Conservation (phyloP, 2,113 vertebrate genomes). For the Macquaria australasica region DNA sequence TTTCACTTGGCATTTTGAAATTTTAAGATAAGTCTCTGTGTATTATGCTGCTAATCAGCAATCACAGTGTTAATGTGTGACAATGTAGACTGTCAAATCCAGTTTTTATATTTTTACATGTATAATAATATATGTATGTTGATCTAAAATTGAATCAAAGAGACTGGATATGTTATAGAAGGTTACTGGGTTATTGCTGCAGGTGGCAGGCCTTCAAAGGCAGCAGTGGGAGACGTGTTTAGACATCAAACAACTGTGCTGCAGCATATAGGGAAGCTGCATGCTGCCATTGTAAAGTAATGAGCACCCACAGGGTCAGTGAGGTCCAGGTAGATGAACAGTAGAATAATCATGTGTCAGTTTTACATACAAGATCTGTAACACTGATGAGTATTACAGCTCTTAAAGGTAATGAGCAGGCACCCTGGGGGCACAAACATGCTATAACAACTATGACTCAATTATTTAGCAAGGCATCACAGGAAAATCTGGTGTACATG, state of each 20-base stretch:
- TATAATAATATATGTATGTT: no score
- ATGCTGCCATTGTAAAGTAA: constrained; percentile 23
- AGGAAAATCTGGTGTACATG: constrained; percentile 2
- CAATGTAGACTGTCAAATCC: not conserved
- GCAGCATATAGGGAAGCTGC: constrained; percentile 20
- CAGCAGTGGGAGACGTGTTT: constrained; percentile 34
- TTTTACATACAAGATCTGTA: not conserved
- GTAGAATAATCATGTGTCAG: not conserved
- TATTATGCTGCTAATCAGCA: not conserved
- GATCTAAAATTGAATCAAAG: no score
- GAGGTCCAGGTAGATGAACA: not conserved
- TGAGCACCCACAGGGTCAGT: constrained; percentile 2
- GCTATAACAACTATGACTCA: constrained; percentile 8
- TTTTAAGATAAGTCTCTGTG: not conserved
- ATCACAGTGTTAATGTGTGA: not conserved
- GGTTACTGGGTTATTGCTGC: constrained; percentile 23
- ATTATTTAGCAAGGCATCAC: not conserved
- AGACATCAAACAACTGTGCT: constrained; percentile 41
- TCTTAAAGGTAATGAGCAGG: constrained; percentile 21
- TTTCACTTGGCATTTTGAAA: not conserved
- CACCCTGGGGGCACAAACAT: not conserved
- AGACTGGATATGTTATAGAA: no score
- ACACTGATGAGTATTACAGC: not conserved
- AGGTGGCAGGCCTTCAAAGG: constrained; percentile 62
- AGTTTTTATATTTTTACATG: not conserved